phyloP scores from a whole-genome alignment of 2,113 vertebrate species.

The Gnathonemus longibarbis region DNA sequence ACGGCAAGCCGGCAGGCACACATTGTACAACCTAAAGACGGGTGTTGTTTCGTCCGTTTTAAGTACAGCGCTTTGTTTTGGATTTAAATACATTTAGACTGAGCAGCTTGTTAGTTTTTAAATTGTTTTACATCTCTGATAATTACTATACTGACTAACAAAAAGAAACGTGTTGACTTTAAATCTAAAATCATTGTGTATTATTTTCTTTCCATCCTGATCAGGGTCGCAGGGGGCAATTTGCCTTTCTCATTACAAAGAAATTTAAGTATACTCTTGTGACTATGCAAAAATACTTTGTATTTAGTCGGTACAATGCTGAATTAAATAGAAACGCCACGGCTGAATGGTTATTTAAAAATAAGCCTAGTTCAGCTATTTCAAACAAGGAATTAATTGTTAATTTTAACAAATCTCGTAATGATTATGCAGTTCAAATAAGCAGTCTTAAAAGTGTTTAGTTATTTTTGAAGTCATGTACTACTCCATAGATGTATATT shows the following conservation, averaged over 20 bases:
- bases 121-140: neutral
- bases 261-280: neutral
- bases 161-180: neutral
- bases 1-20: constrained; percentile 13
- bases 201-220: neutral
- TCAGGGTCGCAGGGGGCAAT: neutral
- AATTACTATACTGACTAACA: neutral
- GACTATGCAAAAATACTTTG: neutral
- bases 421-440: neutral
- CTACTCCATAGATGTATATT: neutral
- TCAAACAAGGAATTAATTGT: neutral
- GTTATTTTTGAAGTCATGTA: neutral
- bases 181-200: neutral
- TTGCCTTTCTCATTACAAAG: neutral
- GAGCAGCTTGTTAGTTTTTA: neutral
- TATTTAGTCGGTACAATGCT: neutral
- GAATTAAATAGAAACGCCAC: neutral
- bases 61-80: neutral
- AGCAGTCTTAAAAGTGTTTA: neutral
- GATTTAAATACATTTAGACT: neutral
- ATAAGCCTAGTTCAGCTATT: neutral
- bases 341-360: neutral
- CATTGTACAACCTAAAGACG: neutral
- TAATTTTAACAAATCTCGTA: neutral
- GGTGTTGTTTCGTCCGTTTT: neutral